Base-by-base conservation (phyloP, 2,888 invertebrate species). In the Tenthredo notha region DNA sequence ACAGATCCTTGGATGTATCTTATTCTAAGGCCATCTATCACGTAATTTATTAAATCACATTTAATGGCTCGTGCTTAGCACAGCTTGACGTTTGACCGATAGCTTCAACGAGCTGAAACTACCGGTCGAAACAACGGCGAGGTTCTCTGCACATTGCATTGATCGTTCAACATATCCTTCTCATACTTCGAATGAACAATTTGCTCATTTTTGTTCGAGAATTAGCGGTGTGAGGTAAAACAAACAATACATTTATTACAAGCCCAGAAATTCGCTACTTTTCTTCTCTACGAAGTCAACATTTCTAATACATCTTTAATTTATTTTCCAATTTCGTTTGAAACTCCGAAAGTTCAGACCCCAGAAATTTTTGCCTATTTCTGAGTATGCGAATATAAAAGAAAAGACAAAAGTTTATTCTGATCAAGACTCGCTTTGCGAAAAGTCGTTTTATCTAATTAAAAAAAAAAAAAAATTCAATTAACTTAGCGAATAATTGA, bases 81-180 rank as follows among this genome's bases (percentile, higher is more conserved):
- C n/a, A 54, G 29, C 33, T 25, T 80, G 80, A 58, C 80, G 80
- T 80, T 80, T 80, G 80, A 80, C 37, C 43, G 80, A 80, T 58
- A 80, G 40, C 61, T 74, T 10, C 33, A 47, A 47, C 77, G 77
- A 50, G 77, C 54, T 54, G 47, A 15, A 47, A 77, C 29, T 77
- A 77, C 50, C 15, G 25, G 50, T 77, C 33, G 50, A 77, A 77
- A 77, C 77, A 77, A 50, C 77, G 21, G 54, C 50, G 50, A 29
- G 18, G 47, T 18, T 50, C 29, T 77, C 6, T n/a, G n/a, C n/a
- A 9, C 10, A 75, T 18, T 7, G 29, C 50, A 15, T 7, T 18
- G 33, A 67, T 67, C 67, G 7, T 29, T 67, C 33, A 67, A 33
- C 33, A 61, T 12, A 61, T 61, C 25, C 25, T 61, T 12, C 25